These are phyloP conservation scores for Notarius lentiginosus DNA, from an alignment of 2,113 vertebrate genomes.

Conservation along the genomic window DNA sequence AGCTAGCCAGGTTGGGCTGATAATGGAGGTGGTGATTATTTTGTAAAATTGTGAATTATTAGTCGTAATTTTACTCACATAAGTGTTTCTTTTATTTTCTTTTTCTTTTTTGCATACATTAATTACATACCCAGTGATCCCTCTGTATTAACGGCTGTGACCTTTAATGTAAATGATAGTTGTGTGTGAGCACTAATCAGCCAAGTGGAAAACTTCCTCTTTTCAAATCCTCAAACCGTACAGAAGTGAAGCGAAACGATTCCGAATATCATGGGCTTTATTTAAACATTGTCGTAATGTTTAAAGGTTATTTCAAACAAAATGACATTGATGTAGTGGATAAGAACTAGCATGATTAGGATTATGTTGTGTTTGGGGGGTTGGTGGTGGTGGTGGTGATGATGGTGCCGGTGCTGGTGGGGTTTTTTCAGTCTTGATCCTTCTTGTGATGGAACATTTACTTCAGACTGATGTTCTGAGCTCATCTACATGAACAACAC, in stretches of 20 bases:
- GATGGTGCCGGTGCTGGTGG: too few relatives aligned
- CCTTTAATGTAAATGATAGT: neutral
- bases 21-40: neutral
- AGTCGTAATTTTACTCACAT: neutral
- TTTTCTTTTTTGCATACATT: too few relatives aligned
- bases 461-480: neutral
- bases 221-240: neutral
- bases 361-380: too few relatives aligned
- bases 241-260: neutral
- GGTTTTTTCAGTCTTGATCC: neutral
- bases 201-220: neutral
- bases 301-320: neutral
- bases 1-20: neutral
- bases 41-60: neutral
- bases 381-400: neutral
- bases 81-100: neutral
- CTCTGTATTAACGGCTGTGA: neutral
- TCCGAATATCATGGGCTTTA: neutral
- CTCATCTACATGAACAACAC: neutral
- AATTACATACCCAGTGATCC: too few relatives aligned
- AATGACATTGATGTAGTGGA: neutral
- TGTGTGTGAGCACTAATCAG: neutral
- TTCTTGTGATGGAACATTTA: neutral
- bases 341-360: neutral
- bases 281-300: too few relatives aligned